Evolutionary conservation across 2,888 invertebrate genomes (phyloP), one percentile per base, ranked within the genome.

Genomic region (Latrodectus elegans): DNA sequence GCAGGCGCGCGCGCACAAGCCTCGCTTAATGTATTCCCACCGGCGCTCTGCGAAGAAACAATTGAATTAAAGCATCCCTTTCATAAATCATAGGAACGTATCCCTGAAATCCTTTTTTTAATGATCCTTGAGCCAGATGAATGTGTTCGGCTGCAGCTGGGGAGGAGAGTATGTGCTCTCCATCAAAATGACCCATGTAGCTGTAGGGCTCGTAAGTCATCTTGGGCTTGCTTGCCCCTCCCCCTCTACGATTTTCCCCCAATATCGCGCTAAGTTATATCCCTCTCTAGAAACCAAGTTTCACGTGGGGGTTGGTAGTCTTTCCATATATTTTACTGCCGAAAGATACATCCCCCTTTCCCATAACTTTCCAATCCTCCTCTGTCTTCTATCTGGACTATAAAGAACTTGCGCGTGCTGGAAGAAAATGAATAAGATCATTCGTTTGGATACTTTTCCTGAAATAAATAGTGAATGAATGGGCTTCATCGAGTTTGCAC

Each of bases 41-140:
- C 77, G 77, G 77, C 76, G 71, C 76, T 38, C 83, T 76, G 70
- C 10, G 52, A 68, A 77, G 81, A 87, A 87, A 87, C 86, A 87
- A 87, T 87, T 87, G 86, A 87, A 87, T 87, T 87, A 87, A 81
- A 80, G 76, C 72, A 65, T 72, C 74, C 55, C 81, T 38, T 77
- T 87, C 81, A 87, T 87, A 87, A 87, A 87, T 87, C 81, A 81
- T 81, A 1, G 65, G 71, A 81, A 86, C 49, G 70, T 75, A 76
- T 78, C 70, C 15, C 73, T 49, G 55, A 80, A 80, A 55, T 64
- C 74, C 73, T 52, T 86, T 80, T 68, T 86, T 86, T 86, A 80
- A 86, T 80, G 85, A 80, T 78, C 85, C 64, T 26, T 64, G 64
- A 76, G 76, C 76, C 83, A 73, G 83, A 83, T 71, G 83, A 76